A percentile compares a stretch with the other conserved stretches of the same genome.
phyloP scores from a whole-genome alignment of 1,140 invertebrate genomes.

The Leptopilina boulardi region DNA sequence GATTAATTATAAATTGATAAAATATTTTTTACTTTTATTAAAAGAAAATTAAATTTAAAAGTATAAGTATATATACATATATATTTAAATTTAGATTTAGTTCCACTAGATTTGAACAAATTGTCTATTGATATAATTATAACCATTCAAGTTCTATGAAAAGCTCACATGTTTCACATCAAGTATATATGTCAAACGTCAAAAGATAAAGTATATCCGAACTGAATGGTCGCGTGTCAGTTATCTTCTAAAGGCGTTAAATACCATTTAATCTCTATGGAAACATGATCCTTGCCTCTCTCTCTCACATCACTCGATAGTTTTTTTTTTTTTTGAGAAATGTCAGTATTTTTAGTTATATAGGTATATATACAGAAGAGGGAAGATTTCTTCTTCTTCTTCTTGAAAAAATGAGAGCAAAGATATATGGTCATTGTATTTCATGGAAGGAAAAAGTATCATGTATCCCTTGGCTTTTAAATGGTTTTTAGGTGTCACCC shows the following conservation, averaged over 20 bases:
- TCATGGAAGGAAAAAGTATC: neutral
- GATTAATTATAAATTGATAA: no score
- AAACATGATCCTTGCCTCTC: neutral
- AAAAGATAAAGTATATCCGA: neutral
- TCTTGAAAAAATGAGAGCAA: no score
- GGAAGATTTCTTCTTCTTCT: neutral
- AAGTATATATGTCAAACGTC: neutral
- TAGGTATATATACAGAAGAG: neutral
- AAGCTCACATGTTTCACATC: neutral
- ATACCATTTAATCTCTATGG: slow-evolving; percentile 26
- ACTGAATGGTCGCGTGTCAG: slow-evolving; percentile 24
- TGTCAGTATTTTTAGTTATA: neutral
- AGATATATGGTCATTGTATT: neutral
- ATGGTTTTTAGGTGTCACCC: neutral
- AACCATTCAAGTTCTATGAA: neutral
- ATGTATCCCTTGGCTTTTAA: neutral
- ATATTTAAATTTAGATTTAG: no score
- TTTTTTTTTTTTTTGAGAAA: slow-evolving; percentile 14
- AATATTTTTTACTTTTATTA: no score
- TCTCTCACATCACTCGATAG: no score
- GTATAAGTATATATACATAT: no score
- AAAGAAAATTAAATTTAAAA: no score
- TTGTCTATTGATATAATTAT: no score
- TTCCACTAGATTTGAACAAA: no score
- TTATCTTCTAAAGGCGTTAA: slow-evolving; percentile 1